Base-by-base conservation (phyloP, 2,888 invertebrate genomes). In the Crossocerus cetratus region DNA sequence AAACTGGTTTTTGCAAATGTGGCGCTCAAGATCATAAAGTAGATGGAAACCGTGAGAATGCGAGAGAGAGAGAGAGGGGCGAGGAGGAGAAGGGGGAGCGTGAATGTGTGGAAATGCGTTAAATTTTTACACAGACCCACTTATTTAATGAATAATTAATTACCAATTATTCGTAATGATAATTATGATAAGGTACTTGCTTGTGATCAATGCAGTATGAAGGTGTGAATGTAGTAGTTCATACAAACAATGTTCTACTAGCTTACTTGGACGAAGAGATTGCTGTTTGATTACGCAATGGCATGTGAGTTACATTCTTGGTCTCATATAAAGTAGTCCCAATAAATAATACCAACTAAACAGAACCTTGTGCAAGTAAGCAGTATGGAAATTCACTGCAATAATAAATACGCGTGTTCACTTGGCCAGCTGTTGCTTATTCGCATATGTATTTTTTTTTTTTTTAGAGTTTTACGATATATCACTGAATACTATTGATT, bases 61-160 rank as follows among this genome's bases (percentile, higher is more conserved):
- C n/a, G n/a, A n/a, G n/a, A n/a, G n/a, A n/a, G n/a, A n/a, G n/a
- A n/a, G n/a, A n/a, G n/a, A n/a, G n/a, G n/a, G n/a, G n/a, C n/a
- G n/a, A n/a, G n/a, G n/a, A n/a, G n/a, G n/a, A n/a, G n/a, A n/a
- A n/a, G n/a, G n/a, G 70, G 74, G 74, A 71, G 77, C 76, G 83
- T 69, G 79, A 76, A 69, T 75, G 77, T 77, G 76, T 81, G 18
- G 64, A 74, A 74, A 81, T 78, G 71, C 81, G 74, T 76, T 78
- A 83, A 85, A 86, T 88, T 88, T 87, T 88, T 87, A 87, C 86
- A 87, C 84, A 84, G 82, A 86, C 86, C 86, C 84, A 87, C 87
- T 88, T 87, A 87, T 87, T 86, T 85, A 86, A 86, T 80, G 81
- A 83, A 83, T 82, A 81, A 83, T 77, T 80, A 82, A 82, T 76